phyloP scores from a whole-genome alignment of 2,888 invertebrate genomes.

The Mystacides longicornis region DNA sequence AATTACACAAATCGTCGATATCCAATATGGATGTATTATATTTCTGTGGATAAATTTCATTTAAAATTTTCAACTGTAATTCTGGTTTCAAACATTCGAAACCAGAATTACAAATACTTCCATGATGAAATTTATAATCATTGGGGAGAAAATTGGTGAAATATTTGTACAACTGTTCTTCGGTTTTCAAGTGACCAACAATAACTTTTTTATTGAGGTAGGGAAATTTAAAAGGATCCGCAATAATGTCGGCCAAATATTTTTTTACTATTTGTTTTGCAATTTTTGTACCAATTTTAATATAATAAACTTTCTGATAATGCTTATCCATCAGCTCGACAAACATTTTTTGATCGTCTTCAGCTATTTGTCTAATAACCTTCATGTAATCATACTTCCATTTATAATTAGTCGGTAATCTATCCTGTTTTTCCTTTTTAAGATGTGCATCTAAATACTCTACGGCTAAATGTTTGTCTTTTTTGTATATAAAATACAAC shows the following conservation, averaged over 20 bases:
- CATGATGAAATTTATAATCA: no score
- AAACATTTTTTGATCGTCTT: conserved; percentile 15
- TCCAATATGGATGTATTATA: conserved; percentile 15
- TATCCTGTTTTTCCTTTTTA: not conserved
- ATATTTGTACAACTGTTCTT: conserved; percentile 14
- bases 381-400: not conserved
- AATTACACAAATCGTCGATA: conserved; percentile 4
- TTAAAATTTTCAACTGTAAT: conserved; percentile 6
- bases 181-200: conserved; percentile 14
- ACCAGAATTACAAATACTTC: not conserved
- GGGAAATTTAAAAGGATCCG: not conserved
- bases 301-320: not conserved
- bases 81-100: conserved; percentile 4
- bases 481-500: conserved; percentile 17
- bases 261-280: not conserved
- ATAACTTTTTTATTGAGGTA: conserved; percentile 7
- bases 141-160: conserved; percentile 6
- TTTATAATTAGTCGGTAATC: not conserved
- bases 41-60: conserved; percentile 14
- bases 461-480: conserved; percentile 29
- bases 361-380: conserved; percentile 4
- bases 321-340: conserved; percentile 3
- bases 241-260: not conserved
- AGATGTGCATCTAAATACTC: conserved; percentile 29
- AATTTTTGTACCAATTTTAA: not conserved